These are phyloP conservation scores for Morpho deidamia DNA, from an alignment of 2,888 invertebrate genomes.

Conservation along the genomic window DNA sequence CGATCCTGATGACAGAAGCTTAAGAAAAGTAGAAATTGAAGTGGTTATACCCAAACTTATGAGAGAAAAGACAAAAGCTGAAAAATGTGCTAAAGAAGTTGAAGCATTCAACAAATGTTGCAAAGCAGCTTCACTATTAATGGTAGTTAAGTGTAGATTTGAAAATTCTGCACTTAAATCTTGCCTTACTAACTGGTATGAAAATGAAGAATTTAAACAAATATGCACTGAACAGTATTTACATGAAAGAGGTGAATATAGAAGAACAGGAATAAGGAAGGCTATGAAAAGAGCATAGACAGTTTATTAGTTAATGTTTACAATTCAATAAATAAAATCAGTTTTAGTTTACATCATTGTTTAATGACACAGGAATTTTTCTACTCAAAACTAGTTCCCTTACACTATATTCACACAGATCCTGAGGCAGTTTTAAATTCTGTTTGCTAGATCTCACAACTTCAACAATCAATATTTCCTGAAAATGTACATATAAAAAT, in stretches of 20 bases:
- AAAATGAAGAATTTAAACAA: conserved; percentile 84
- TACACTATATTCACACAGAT: conserved; percentile 77
- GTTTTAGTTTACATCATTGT: conserved; percentile 52
- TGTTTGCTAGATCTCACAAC: conserved; percentile 55
- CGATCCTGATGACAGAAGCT: conserved; percentile 88
- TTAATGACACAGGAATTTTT: conserved; percentile 62
- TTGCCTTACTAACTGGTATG: conserved; percentile 87
- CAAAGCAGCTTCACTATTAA: conserved; percentile 80
- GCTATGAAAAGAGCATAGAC: conserved; percentile 66
- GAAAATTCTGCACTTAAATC: conserved; percentile 83
- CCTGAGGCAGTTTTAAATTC: conserved; percentile 55
- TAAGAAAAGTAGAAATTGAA: conserved; percentile 93
- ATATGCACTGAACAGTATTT: conserved; percentile 89
- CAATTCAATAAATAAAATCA: conserved; percentile 29
- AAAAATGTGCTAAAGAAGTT: conserved; percentile 88
- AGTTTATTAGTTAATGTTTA: conserved; percentile 4
- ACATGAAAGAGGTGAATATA: conserved; percentile 87
- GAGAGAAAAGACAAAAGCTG: conserved; percentile 87
- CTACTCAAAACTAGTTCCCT: conserved; percentile 82
- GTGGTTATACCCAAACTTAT: conserved; percentile 93
- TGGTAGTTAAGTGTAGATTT: conserved; percentile 86
- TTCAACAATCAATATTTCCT: conserved; percentile 84
- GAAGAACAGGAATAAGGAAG: conserved; percentile 86
- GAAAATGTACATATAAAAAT: conserved; percentile 31
- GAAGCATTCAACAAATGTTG: conserved; percentile 85